Conservation (phyloP, 2,888 invertebrate species). For the Acleris laterana region DNA sequence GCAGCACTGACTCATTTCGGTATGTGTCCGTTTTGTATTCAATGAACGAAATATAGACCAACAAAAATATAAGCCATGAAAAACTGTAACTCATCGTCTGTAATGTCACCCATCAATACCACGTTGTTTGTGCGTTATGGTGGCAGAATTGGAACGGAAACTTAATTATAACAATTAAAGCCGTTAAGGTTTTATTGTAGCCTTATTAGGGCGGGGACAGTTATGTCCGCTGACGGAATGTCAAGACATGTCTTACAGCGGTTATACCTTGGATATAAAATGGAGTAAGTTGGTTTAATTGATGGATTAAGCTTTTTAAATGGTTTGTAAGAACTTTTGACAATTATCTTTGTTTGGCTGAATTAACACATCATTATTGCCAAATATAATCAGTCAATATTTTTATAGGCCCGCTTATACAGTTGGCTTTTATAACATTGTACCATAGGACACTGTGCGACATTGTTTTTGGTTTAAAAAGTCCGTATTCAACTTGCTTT, state of each 20-base stretch:
- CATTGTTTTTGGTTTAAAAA: too few relatives aligned
- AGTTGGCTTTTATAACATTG: too few relatives aligned
- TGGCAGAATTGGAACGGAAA: constrained; percentile 63
- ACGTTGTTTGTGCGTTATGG: constrained; percentile 43
- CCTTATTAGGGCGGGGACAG: constrained; percentile 41
- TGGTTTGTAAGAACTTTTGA: constrained; percentile 4
- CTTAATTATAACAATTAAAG: constrained; percentile 76
- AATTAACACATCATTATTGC: too few relatives aligned
- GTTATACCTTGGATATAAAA: constrained; percentile 21
- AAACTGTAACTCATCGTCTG: background rate
- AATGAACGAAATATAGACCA: too few relatives aligned
- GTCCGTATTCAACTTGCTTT: too few relatives aligned
- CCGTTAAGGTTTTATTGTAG: constrained; percentile 70
- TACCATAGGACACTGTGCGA: too few relatives aligned
- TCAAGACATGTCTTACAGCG: background rate
- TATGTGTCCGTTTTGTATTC: too few relatives aligned
- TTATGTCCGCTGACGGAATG: constrained; percentile 10
- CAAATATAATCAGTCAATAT: too few relatives aligned
- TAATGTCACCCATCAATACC: constrained; percentile 21
- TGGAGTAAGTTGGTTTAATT: constrained; percentile 23
- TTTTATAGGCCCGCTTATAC: too few relatives aligned
- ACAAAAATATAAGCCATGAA: too few relatives aligned
- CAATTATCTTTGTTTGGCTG: too few relatives aligned
- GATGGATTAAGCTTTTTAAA: constrained; percentile 22
- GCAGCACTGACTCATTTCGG: too few relatives aligned